These are phyloP conservation scores for Meandrusa payeni DNA, from an alignment of 2,888 invertebrate genomes.

Conservation along the genomic window DNA sequence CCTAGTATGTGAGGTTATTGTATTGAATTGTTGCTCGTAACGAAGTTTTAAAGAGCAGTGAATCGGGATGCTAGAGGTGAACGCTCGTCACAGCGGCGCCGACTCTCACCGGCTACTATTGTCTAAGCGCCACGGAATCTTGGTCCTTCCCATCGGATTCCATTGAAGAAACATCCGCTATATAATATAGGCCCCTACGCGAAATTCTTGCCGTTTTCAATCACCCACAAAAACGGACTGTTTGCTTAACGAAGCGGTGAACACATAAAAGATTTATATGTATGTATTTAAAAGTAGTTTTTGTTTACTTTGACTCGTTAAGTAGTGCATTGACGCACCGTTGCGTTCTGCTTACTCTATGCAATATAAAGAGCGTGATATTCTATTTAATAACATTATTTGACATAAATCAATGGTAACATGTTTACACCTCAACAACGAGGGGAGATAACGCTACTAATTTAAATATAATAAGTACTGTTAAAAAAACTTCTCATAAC, in stretches of 20 bases:
- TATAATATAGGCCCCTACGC: slow-evolving; percentile 63
- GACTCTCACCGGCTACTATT: slow-evolving; percentile 77
- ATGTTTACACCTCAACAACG: no score
- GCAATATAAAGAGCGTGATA: no score
- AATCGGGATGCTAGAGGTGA: slow-evolving; percentile 73
- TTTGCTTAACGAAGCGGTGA: slow-evolving; percentile 43
- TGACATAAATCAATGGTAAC: no score
- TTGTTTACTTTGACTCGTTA: slow-evolving; percentile 13
- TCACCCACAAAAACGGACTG: slow-evolving; percentile 52
- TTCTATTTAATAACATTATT: no score
- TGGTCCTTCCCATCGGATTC: slow-evolving; percentile 78
- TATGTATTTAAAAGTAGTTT: slow-evolving; percentile 30
- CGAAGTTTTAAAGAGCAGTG: slow-evolving; percentile 51
- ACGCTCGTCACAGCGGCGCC: slow-evolving; percentile 77
- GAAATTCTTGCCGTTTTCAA: slow-evolving; percentile 49
- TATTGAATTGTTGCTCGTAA: slow-evolving; percentile 35
- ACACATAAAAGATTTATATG: slow-evolving; percentile 61
- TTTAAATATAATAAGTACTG: no score
- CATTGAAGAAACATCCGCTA: slow-evolving; percentile 70
- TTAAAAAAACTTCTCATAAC: no score
- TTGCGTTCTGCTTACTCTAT: slow-evolving; percentile 22
- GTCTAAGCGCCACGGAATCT: slow-evolving; percentile 79
- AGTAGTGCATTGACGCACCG: slow-evolving; percentile 18
- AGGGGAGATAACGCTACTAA: no score
- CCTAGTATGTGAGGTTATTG: slow-evolving; percentile 49